Base-by-base conservation (phyloP, 2,888 invertebrate species). In the Malacosoma neustria region DNA sequence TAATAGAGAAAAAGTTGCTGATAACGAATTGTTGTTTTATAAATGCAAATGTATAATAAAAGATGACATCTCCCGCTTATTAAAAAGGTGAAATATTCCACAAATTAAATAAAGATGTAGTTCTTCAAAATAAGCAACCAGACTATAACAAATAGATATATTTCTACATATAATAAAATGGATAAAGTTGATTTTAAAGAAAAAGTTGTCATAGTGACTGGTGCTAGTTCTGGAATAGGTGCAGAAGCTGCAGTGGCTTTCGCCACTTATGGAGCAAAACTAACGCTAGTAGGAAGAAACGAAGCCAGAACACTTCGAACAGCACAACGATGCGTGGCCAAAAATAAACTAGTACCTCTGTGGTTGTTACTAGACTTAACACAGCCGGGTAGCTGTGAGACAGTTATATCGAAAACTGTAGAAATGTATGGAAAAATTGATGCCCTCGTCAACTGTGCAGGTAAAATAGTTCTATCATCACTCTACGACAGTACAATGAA, bases 151-250 rank as follows among this genome's bases (percentile, higher is more conserved):
- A n/a, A n/a, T n/a, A n/a, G 6, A 14, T 6, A 34, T n/a, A n/a
- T 13, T 32, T 33, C 30, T 30, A 30, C n/a, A 12, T 33, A 31
- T 22, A 9, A 7, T 22, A 39, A 43, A 29, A 63, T 65, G 67
- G 55, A 63, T 5, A 43, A 43, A 32, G 50, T 72, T 12, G 47
- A 65, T 33, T 61, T 71, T 13, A 46, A 36, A 30, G 56, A 57
- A 6, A 72, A 72, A 59, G 67, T 70, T 1, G 65, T 62, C 4
- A 69, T 72, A 11, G 49, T 72, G 33, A 72, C 72, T 3, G 71
- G 72, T 0, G 70, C 71, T 0, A 72, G 72, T 43, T 70, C 69
- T 0, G 72, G 68, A 0, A 66, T 72, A 11, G 69, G 72, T 3
- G 72, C 72, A 2, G 69, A 58, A 34, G 54, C 64, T 1, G 70